Evolutionary conservation across 2,888 invertebrate genomes (phyloP).

Genomic region (Tenthredo amoena): DNA sequence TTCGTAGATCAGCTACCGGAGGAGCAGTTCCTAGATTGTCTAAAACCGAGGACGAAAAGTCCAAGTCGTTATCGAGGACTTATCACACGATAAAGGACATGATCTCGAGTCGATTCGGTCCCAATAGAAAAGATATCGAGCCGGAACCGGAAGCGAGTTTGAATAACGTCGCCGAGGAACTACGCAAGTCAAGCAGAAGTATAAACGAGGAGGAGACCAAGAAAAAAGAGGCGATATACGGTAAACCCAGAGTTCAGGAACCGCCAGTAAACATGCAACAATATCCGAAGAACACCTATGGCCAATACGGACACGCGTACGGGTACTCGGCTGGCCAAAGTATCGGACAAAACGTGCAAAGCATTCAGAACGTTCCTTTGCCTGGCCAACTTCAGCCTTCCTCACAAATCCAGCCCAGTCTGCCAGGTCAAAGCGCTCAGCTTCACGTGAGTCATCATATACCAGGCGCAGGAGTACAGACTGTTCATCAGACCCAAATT

Average conservation of each 20-base stretch:
- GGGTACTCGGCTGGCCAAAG: conserved; percentile 66
- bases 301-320: conserved; percentile 71
- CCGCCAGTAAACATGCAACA: conserved; percentile 69
- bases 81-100: conserved; percentile 91
- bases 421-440: conserved; percentile 74
- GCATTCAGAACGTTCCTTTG: conserved; percentile 70
- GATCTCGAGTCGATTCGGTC: conserved; percentile 89
- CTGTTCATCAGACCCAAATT: conserved; percentile 75
- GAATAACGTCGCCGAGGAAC: conserved; percentile 83
- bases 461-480: conserved; percentile 73
- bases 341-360: conserved; percentile 52
- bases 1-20: conserved; percentile 67
- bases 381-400: conserved; percentile 73
- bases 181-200: conserved; percentile 78
- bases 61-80: conserved; percentile 87
- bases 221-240: conserved; percentile 81
- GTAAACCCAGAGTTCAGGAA: conserved; percentile 79
- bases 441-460: conserved; percentile 74
- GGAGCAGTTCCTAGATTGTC: conserved; percentile 64
- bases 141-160: conserved; percentile 79
- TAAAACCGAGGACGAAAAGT: conserved; percentile 73
- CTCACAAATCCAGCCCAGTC: conserved; percentile 70
- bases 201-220: conserved; percentile 68
- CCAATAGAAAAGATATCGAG: conserved; percentile 80
- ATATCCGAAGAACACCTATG: conserved; percentile 72